phyloP scores from a whole-genome alignment of 2,888 invertebrate species.

The Luperina nickerlii region DNA sequence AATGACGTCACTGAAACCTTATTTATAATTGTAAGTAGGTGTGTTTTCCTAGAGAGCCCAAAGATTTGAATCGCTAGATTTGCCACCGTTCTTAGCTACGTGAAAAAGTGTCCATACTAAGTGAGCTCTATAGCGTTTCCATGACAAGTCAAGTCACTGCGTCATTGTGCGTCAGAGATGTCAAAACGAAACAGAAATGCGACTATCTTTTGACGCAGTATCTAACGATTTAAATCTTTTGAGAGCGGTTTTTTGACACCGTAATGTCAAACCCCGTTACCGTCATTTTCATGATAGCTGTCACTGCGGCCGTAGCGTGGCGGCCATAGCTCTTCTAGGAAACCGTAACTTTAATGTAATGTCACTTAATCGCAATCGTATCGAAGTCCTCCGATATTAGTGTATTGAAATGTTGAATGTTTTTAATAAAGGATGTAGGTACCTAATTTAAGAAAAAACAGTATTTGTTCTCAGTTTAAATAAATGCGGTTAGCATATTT shows the following conservation, averaged over 20 bases:
- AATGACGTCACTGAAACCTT: background rate
- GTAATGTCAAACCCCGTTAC: background rate
- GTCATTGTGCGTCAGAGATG: too few species aligned
- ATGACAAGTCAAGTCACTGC: too few species aligned
- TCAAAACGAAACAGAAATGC: too few species aligned
- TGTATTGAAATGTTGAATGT: conserved; percentile 38
- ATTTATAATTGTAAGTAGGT: background rate
- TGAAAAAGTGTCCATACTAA: too few species aligned
- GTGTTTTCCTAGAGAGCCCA: background rate
- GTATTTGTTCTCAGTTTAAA: conserved; percentile 50
- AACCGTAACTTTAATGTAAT: background rate
- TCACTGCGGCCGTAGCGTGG: background rate
- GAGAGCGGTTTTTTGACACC: background rate
- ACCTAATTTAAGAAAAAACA: conserved; percentile 44
- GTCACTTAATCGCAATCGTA: conserved; percentile 10
- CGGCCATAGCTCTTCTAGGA: too few species aligned
- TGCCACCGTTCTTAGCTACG: too few species aligned
- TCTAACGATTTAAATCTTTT: background rate
- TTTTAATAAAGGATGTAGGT: conserved; percentile 42
- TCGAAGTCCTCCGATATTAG: conserved; percentile 15
- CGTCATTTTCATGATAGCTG: background rate
- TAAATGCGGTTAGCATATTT: conserved; percentile 49
- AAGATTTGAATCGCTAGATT: background rate
- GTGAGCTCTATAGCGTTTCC: too few species aligned
- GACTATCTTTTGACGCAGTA: background rate